Percentiles rank a stretch among this genome's conserved stretches.
Conservation (phyloP, 2,797 vertebrate genomes). For the Sebastolobus altivelis region DNA sequence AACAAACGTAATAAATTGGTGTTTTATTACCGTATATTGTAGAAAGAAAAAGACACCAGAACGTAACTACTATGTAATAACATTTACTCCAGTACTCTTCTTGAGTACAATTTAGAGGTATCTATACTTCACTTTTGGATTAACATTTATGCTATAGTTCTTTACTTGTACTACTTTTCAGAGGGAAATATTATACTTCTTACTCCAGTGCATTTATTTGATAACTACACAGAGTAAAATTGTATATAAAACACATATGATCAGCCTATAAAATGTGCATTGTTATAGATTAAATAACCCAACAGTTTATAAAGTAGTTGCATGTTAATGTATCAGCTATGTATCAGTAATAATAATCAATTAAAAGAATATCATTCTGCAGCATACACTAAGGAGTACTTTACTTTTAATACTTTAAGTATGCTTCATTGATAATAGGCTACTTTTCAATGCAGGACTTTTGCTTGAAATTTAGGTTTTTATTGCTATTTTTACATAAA, state of each 20-base stretch:
- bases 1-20: neutral
- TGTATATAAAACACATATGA: neutral
- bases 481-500: neutral
- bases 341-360: neutral
- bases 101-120: neutral
- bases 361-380: neutral
- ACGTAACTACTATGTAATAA: too few relatives aligned
- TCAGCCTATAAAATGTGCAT: neutral
- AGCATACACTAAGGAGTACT: neutral
- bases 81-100: neutral
- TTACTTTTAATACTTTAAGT: neutral
- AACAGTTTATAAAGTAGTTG: neutral
- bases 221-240: neutral
- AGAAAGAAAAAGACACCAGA: neutral
- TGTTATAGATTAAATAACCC: neutral
- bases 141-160: neutral
- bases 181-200: neutral
- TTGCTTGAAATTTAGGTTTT: neutral
- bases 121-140: neutral
- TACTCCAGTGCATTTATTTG: neutral
- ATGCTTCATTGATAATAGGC: neutral
- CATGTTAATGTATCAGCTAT: neutral
- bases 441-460: neutral
- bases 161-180: neutral
- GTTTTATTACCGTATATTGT: neutral